Evolutionary conservation across 2,888 invertebrate genomes (phyloP), one percentile per base, ranked within the genome.

Genomic region (Perithous albicinctus): DNA sequence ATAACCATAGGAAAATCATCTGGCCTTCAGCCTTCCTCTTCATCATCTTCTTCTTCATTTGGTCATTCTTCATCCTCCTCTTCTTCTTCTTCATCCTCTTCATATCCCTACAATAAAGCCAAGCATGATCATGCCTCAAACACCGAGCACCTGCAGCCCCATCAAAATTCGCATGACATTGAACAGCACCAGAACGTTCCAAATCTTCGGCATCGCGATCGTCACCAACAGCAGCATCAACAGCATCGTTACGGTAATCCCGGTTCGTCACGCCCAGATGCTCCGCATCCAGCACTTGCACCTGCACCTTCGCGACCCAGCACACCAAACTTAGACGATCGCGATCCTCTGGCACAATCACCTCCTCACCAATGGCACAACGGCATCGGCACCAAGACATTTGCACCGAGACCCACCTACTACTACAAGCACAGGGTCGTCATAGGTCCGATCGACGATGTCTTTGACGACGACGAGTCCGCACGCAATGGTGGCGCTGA

Each of bases 371-470:
- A 83, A 80, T 84, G 82, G 79, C 86, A 87, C 69, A 85, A 85
- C 91, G 92, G 91, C 91, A 92, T 91, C 88, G 86, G 83, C 86
- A 87, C 89, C 87, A 89, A 90, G 88, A 90, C 91, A 86, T 91
- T 91, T 84, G 91, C 90, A 86, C 92, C 91, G 87, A 90, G 91
- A 87, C 92, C 91, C 79, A 92, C 91, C 87, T 93, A 89, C 87
- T 92, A 93, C 87, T 93, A 90, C 86, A 92, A 93, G 88, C 93
- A 92, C 89, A 90, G 92, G 86, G 90, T 92, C 87, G 90, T 92
- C 88, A 89, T 94, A 93, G 92, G 94, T 93, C 92, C 94, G 94
- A 90, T 93, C 93, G 89, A 94, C 93, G 93, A 93, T 93, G 93
- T 93, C 86, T 89, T 89, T 74, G 85, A 85, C 73, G 77, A 78